Conservation (phyloP, 1,140 invertebrate species). For the Psix sp. region DNA sequence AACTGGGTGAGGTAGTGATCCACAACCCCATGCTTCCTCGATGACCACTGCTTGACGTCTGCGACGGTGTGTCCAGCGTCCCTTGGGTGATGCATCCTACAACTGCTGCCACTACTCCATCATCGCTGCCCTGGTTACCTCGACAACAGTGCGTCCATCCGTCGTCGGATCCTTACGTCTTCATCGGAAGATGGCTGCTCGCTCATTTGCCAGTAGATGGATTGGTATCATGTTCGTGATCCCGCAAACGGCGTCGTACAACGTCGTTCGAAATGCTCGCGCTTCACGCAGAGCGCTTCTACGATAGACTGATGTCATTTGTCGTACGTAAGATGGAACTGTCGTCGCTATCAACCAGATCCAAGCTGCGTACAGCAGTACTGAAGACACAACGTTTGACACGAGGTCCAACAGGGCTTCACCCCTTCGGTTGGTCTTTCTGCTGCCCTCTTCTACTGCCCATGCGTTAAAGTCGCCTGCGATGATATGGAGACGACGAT, state of each 20-base stretch:
- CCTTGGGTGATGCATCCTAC: neutral
- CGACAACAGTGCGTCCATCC: neutral
- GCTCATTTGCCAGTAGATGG: conserved; percentile 41
- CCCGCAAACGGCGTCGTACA: conserved; percentile 35
- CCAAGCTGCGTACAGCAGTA: too few relatives aligned
- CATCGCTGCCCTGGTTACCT: neutral
- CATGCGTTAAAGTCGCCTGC: too few relatives aligned
- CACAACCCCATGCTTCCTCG: conserved; percentile 1
- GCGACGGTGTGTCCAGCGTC: conserved; percentile 5
- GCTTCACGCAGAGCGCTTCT: conserved; percentile 21
- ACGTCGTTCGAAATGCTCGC: conserved; percentile 50
- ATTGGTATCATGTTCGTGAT: conserved; percentile 49
- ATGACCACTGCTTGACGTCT: neutral
- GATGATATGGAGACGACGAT: too few relatives aligned
- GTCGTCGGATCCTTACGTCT: neutral
- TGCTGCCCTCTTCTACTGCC: too few relatives aligned
- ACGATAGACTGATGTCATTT: too few relatives aligned
- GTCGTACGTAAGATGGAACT: too few relatives aligned
- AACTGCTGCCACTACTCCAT: neutral
- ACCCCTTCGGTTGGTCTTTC: too few relatives aligned
- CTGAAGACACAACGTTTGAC: too few relatives aligned
- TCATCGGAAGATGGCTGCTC: neutral
- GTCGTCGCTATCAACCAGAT: too few relatives aligned
- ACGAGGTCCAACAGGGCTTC: too few relatives aligned
- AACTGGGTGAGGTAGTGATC: conserved; percentile 1